A percentile compares a stretch with the other conserved stretches of the same genome.
These are phyloP conservation scores for Gopherus flavomarginatus DNA, from an alignment of 2,113 vertebrate genomes.

Conservation along the genomic window DNA sequence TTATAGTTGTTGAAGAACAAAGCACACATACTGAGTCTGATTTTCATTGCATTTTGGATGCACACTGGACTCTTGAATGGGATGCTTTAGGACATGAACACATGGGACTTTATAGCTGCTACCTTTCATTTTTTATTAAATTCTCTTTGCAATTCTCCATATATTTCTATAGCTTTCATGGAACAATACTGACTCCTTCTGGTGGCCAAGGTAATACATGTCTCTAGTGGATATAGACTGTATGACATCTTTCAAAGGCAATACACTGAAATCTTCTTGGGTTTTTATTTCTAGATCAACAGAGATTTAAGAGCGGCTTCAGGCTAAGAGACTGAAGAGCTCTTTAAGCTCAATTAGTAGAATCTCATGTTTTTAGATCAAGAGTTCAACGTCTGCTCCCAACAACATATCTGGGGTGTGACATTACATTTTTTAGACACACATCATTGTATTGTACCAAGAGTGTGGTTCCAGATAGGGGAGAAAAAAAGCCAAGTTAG, in stretches of 20 bases:
- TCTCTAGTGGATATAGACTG: neutral
- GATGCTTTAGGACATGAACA: neutral
- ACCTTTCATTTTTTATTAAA: neutral
- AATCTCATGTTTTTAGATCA: neutral
- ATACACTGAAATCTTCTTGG: neutral
- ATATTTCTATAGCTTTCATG: neutral
- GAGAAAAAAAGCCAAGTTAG: neutral
- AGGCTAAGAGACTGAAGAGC: neutral
- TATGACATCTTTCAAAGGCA: neutral
- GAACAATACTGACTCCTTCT: neutral
- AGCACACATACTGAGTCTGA: neutral
- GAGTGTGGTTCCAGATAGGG: neutral
- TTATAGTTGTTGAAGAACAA: neutral
- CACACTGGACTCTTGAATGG: neutral
- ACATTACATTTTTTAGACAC: neutral
- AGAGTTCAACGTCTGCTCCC: neutral
- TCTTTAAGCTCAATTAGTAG: neutral
- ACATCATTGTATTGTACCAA: too few relatives aligned
- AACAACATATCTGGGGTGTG: neutral
- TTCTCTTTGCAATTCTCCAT: neutral
- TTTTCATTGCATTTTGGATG: neutral
- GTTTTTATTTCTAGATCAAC: neutral
- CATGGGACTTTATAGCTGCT: neutral
- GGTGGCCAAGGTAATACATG: neutral
- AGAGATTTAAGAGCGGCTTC: neutral